These are phyloP conservation scores for Tryphoninae sp. DNA, from an alignment of 2,888 invertebrate species.

Conservation along the genomic window DNA sequence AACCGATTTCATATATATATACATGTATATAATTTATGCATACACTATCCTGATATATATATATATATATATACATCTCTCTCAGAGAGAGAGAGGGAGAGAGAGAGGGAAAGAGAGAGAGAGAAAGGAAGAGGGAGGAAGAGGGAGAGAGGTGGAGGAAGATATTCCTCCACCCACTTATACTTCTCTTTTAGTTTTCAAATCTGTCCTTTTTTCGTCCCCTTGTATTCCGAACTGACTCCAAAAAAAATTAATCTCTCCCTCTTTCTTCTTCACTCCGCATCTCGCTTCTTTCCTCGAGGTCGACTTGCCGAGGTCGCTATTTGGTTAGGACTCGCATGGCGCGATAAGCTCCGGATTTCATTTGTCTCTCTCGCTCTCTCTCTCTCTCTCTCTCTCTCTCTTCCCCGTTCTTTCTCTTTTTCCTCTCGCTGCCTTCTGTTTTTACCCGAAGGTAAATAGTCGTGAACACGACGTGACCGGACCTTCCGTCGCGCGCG, in stretches of 20 bases:
- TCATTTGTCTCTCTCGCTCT: constrained; percentile 71
- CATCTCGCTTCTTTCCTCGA: constrained; percentile 58
- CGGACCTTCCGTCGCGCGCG: constrained; percentile 65
- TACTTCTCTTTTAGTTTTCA: constrained; percentile 56
- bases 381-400: constrained; percentile 41
- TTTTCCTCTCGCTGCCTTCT: constrained; percentile 60
- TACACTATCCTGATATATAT: constrained; percentile 1
- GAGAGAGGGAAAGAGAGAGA: too few relatives aligned
- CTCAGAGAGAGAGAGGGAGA: not conserved
- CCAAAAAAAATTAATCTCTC: constrained; percentile 37
- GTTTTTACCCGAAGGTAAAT: constrained; percentile 67
- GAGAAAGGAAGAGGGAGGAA: too few relatives aligned
- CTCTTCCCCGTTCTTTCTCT: constrained; percentile 53
- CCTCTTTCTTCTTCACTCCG: constrained; percentile 28
- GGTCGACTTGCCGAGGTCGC: constrained; percentile 64
- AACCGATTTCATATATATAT: constrained; percentile 24
- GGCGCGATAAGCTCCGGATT: constrained; percentile 75
- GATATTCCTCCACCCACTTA: constrained; percentile 43
- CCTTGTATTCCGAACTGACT: constrained; percentile 43
- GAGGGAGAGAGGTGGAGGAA: too few relatives aligned
- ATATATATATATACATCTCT: constrained; percentile 14
- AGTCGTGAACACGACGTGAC: constrained; percentile 65
- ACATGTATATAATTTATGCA: constrained; percentile 23
- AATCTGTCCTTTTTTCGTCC: constrained; percentile 45
- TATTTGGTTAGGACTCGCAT: constrained; percentile 76